These are phyloP conservation scores for Shargacucullia verbasci DNA, from an alignment of 2,888 invertebrate genomes.

Conservation along the genomic window DNA sequence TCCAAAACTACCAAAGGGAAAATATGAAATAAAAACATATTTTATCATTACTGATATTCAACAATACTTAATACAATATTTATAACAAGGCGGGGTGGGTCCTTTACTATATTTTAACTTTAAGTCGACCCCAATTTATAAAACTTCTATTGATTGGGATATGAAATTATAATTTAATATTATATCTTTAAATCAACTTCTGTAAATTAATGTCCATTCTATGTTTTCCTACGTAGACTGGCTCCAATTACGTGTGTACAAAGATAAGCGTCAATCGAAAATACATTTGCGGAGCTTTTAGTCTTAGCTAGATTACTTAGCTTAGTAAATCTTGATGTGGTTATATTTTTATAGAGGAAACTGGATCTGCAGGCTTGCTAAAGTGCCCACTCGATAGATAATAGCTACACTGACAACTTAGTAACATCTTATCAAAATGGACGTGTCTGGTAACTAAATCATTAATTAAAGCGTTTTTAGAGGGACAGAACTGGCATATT, in stretches of 20 bases:
- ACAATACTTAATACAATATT: conserved; percentile 1
- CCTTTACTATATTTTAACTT: too few species aligned
- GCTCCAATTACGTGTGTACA: conserved; percentile 37
- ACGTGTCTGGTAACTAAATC: conserved; percentile 28
- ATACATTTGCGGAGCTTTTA: conserved; percentile 38
- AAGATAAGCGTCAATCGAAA: conserved; percentile 41
- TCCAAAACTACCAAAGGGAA: conserved; percentile 20
- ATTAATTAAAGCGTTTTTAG: conserved; percentile 23
- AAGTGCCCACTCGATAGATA: conserved; percentile 41
- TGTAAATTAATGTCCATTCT: conserved; percentile 33
- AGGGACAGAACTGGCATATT: conserved; percentile 2
- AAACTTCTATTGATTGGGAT: conserved; percentile 23
- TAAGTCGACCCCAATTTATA: too few species aligned
- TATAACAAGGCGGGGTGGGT: not conserved
- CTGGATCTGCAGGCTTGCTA: conserved; percentile 38
- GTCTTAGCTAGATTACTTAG: conserved; percentile 29
- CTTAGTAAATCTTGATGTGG: conserved; percentile 37
- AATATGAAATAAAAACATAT: not conserved
- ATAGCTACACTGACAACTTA: conserved; percentile 35
- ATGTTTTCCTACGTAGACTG: conserved; percentile 34
- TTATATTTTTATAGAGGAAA: conserved; percentile 44
- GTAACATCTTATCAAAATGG: conserved; percentile 37
- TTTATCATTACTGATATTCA: not conserved
- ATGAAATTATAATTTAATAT: conserved; percentile 37
- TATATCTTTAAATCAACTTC: conserved; percentile 33